Conservation (phyloP, 2,113 vertebrate genomes). For the Bettongia penicillata region DNA sequence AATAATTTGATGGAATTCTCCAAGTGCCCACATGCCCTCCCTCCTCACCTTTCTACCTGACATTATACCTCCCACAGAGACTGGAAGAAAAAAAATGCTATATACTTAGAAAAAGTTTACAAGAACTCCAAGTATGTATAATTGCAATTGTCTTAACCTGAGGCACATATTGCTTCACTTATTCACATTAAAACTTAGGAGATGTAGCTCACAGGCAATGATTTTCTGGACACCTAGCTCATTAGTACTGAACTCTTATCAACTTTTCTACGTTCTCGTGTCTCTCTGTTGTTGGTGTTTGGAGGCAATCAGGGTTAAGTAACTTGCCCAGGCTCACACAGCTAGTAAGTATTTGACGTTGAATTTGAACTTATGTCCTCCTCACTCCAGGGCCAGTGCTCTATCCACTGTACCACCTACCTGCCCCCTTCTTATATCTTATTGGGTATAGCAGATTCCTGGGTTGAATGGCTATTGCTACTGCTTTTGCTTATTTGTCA, state of each 20-base stretch:
- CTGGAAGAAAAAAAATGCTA: not conserved
- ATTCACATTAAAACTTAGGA: not conserved
- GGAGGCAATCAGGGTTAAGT: not conserved
- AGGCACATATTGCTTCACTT: constrained; percentile 10
- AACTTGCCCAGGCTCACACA: not conserved
- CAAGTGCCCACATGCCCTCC: not conserved
- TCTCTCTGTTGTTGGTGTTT: not conserved
- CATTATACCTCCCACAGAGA: not conserved
- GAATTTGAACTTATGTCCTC: not conserved
- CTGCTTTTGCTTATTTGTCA: not conserved
- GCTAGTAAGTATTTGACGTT: not conserved
- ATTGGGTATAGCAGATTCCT: not conserved
- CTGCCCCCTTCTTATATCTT: not conserved
- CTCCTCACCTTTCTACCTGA: not conserved
- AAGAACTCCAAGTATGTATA: not conserved
- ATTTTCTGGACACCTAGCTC: constrained; percentile 43
- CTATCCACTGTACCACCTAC: not conserved
- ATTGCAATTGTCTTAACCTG: constrained; percentile 15
- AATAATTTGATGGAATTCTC: not conserved
- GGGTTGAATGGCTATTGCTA: not conserved
- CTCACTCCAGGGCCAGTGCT: not conserved
- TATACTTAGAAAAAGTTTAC: not conserved
- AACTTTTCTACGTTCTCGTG: not conserved
- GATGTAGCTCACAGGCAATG: not conserved
- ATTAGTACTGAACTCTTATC: not conserved